Percentiles rank a stretch among this genome's conserved stretches.
Conservation (phyloP, 2,113 vertebrate genomes). For the Dascyllus trimaculatus region DNA sequence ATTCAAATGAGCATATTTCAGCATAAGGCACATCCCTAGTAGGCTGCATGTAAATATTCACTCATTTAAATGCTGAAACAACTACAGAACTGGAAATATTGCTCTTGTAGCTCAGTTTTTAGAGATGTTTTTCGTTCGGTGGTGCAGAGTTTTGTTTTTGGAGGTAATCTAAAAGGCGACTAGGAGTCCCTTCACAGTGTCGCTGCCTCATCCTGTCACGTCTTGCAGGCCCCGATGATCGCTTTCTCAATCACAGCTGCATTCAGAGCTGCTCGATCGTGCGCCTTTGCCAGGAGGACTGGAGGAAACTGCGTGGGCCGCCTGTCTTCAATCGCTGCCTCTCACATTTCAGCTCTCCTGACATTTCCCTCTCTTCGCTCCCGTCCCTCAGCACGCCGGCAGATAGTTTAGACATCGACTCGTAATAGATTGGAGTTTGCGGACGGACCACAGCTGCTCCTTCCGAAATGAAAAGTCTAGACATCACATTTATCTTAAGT, state of each 20-base stretch:
- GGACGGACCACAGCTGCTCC: neutral
- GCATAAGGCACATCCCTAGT: neutral
- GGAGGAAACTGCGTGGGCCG: slow-evolving; percentile 15
- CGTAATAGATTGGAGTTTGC: slow-evolving; percentile 15
- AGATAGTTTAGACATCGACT: slow-evolving; percentile 60
- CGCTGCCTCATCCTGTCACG: neutral
- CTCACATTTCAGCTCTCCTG: slow-evolving; percentile 25
- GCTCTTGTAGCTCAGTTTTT: too few species aligned
- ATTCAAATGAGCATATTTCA: neutral
- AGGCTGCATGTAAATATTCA: neutral
- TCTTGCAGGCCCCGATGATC: neutral
- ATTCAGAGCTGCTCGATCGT: slow-evolving; percentile 24
- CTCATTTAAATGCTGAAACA: neutral
- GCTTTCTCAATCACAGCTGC: slow-evolving; percentile 20
- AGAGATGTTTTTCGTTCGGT: too few species aligned
- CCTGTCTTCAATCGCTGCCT: neutral
- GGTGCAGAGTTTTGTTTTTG: too few species aligned
- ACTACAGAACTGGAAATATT: too few species aligned
- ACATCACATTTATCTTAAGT: slow-evolving; percentile 32
- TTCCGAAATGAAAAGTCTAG: slow-evolving; percentile 15
- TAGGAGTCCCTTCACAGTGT: neutral
- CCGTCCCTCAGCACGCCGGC: slow-evolving; percentile 16
- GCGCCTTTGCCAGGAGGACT: neutral
- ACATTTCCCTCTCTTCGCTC: slow-evolving; percentile 6
- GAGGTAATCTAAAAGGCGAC: neutral